Percentiles rank a stretch among this genome's conserved stretches.
Conservation (phyloP, 2,888 invertebrate genomes). For the Heliconius ismenius region DNA sequence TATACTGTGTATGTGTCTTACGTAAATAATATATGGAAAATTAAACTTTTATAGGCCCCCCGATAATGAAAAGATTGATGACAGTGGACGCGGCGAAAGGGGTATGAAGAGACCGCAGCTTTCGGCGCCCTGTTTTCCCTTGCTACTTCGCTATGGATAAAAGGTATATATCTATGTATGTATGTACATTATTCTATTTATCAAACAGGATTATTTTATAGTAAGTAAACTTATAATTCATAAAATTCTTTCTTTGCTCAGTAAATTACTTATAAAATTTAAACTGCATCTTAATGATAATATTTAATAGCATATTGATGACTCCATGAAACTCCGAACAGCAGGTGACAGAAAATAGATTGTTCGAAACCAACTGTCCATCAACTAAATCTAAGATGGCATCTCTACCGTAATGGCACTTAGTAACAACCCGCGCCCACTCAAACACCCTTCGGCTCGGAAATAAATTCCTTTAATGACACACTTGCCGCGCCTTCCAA, state of each 20-base stretch:
- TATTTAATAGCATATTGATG: neutral
- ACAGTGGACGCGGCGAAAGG: no score
- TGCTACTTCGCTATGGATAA: no score
- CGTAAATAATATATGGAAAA: neutral
- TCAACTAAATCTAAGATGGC: constrained; percentile 20
- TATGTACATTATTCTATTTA: no score
- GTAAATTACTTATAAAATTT: neutral
- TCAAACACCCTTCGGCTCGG: constrained; percentile 50
- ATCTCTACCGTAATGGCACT: constrained; percentile 55
- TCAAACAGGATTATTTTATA: no score
- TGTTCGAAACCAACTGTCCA: constrained; percentile 6
- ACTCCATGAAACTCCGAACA: neutral
- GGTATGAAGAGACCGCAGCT: no score
- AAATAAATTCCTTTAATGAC: constrained; percentile 68
- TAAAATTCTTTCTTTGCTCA: no score
- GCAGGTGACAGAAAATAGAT: neutral
- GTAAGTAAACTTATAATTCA: no score
- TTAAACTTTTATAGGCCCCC: no score
- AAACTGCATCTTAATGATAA: neutral
- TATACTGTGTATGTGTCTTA: neutral
- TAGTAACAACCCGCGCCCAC: constrained; percentile 58
- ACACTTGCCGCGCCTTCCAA: constrained; percentile 47
- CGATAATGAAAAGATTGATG: no score
- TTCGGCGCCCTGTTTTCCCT: no score
- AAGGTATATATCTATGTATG: no score